These are phyloP conservation scores for Laspeyria flexula DNA, from an alignment of 2,888 invertebrate genomes.

Conservation along the genomic window DNA sequence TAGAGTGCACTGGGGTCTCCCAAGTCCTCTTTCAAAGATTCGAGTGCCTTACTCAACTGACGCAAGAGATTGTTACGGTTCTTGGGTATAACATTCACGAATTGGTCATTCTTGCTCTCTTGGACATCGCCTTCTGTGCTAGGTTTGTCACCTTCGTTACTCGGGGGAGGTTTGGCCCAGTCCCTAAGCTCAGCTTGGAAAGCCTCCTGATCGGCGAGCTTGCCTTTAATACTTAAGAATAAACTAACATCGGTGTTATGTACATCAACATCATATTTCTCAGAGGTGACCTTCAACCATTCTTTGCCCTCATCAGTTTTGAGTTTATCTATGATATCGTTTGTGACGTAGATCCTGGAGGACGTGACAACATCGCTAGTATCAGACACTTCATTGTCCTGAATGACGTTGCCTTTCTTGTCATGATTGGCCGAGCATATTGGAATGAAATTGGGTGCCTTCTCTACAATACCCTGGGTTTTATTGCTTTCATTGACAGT, in stretches of 20 bases:
- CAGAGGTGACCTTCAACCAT: slow-evolving; percentile 71
- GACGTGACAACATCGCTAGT: slow-evolving; percentile 72
- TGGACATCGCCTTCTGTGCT: slow-evolving; percentile 40
- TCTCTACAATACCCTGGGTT: slow-evolving; percentile 39
- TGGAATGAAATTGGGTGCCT: slow-evolving; percentile 64
- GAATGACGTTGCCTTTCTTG: slow-evolving; percentile 73
- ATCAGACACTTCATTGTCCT: slow-evolving; percentile 80
- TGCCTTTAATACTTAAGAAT: slow-evolving; percentile 81
- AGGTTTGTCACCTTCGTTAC: slow-evolving; percentile 26
- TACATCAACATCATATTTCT: slow-evolving; percentile 66
- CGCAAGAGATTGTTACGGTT: slow-evolving; percentile 64
- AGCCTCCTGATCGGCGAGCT: slow-evolving; percentile 77
- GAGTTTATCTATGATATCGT: slow-evolving; percentile 77
- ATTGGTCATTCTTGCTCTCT: slow-evolving; percentile 22
- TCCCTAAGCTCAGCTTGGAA: slow-evolving; percentile 80
- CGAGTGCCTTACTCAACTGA: slow-evolving; percentile 64
- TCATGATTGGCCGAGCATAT: slow-evolving; percentile 67
- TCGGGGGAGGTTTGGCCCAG: slow-evolving; percentile 56
- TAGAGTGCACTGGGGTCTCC: slow-evolving; percentile 82
- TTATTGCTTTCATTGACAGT: slow-evolving; percentile 26
- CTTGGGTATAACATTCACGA: slow-evolving; percentile 62
- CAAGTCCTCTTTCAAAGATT: slow-evolving; percentile 70
- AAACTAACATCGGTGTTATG: slow-evolving; percentile 64
- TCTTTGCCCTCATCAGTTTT: slow-evolving; percentile 74
- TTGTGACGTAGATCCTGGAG: slow-evolving; percentile 81